Evolutionary conservation across 2,888 invertebrate genomes (phyloP).

Genomic region (Pristionchus entomophagus): DNA sequence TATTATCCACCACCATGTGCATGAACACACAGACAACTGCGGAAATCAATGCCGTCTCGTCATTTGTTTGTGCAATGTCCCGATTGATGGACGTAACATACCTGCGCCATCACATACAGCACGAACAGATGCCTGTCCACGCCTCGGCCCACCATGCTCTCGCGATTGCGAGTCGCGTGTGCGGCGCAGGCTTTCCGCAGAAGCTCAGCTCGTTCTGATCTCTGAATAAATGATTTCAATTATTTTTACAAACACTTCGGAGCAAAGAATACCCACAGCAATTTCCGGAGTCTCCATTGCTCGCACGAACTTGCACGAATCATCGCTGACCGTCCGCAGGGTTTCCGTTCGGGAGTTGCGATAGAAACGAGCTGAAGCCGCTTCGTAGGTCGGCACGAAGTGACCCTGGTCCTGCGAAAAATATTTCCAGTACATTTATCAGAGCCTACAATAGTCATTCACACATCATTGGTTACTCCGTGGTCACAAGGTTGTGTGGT

Average conservation of each 20-base stretch:
- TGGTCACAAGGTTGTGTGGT: too few species aligned
- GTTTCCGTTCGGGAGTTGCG: conserved; percentile 97
- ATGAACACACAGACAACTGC: too few species aligned
- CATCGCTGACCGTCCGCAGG: conserved; percentile 92
- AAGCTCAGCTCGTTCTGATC: neutral
- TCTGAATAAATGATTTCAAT: neutral
- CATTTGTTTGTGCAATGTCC: too few species aligned
- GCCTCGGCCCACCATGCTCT: conserved; percentile 79
- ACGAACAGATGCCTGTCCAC: conserved; percentile 97
- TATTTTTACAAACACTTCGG: neutral
- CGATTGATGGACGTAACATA: too few species aligned
- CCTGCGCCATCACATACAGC: conserved; percentile 86
- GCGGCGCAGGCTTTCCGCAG: neutral
- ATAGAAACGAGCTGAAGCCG: conserved; percentile 95
- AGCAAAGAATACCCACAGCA: neutral
- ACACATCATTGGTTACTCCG: too few species aligned
- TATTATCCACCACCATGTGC: too few species aligned
- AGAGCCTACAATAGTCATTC: too few species aligned
- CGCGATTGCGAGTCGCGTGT: neutral
- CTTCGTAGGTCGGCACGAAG: conserved; percentile 96
- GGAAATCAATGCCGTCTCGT: too few species aligned
- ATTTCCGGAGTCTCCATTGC: conserved; percentile 85
- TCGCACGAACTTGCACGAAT: conserved; percentile 92
- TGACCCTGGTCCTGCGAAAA: conserved; percentile 84
- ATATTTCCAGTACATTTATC: too few species aligned